Evolutionary conservation across 2,113 vertebrate species (phyloP).

Genomic region (Cynoglossus semilaevis): DNA sequence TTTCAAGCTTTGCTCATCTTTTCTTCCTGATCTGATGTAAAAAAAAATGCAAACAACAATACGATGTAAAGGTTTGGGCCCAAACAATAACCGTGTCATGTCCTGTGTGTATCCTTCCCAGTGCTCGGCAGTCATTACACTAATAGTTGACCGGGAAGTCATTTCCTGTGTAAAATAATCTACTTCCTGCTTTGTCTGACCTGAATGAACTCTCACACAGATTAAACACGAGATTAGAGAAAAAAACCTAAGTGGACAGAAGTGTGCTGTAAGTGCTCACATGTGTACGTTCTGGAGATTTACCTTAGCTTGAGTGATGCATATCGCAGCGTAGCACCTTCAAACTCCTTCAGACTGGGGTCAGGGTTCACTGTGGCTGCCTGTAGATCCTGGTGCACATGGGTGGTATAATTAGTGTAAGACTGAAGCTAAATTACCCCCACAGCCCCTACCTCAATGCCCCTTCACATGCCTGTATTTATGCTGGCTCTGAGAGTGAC

Average conservation of each 20-base stretch:
- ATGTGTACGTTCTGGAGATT: conserved; percentile 10
- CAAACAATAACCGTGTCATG: background rate
- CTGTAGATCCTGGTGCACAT: conserved; percentile 85
- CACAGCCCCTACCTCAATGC: conserved; percentile 12
- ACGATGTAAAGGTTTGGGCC: too few relatives aligned
- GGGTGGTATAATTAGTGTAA: conserved; percentile 23
- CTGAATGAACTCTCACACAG: conserved; percentile 15
- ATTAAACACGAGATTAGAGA: conserved; percentile 34
- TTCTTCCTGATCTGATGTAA: too few relatives aligned
- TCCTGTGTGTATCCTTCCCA: conserved; percentile 14
- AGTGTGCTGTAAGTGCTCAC: background rate
- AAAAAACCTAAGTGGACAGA: background rate
- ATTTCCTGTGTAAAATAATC: conserved; percentile 44
- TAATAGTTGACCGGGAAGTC: conserved; percentile 27
- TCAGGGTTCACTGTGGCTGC: conserved; percentile 95
- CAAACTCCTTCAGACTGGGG: conserved; percentile 97
- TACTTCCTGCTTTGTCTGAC: conserved; percentile 47
- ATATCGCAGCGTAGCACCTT: conserved; percentile 95
- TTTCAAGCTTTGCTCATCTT: too few relatives aligned
- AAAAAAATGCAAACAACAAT: too few relatives aligned
- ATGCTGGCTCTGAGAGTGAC: background rate
- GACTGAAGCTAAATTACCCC: conserved; percentile 1
- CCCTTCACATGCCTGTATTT: conserved; percentile 35
- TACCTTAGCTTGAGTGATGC: conserved; percentile 93
- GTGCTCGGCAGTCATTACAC: conserved; percentile 30